A percentile compares a stretch with the other conserved stretches of the same genome.
phyloP scores from a whole-genome alignment of 2,797 vertebrate genomes.

The Lithobates sylvaticus region DNA sequence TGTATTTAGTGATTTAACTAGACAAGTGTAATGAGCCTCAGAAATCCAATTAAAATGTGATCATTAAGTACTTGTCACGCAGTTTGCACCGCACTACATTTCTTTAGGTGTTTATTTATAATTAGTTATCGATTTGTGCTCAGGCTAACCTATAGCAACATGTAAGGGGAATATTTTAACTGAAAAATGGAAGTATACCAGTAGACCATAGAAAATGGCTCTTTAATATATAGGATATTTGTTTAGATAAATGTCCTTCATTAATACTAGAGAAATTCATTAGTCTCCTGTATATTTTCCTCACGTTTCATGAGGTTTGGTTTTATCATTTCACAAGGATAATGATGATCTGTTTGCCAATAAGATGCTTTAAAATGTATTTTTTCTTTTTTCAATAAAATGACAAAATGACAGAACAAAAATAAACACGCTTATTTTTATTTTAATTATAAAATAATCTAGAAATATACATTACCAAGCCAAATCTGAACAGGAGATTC shows the following conservation, averaged over 20 bases:
- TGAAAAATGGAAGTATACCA: slow-evolving; percentile 28
- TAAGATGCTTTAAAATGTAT: too few species aligned
- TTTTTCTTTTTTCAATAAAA: too few species aligned
- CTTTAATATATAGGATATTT: slow-evolving; percentile 16
- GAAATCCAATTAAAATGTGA: slow-evolving; percentile 59
- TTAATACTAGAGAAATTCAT: neutral
- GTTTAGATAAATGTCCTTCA: neutral
- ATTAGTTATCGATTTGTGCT: slow-evolving; percentile 59
- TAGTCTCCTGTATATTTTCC: too few species aligned
- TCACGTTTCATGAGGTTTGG: too few species aligned
- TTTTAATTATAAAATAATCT: too few species aligned
- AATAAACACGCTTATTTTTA: too few species aligned
- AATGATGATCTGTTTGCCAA: too few species aligned
- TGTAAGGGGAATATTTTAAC: slow-evolving; percentile 8
- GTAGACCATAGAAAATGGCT: slow-evolving; percentile 1
- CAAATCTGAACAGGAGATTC: too few species aligned
- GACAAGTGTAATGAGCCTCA: slow-evolving; percentile 49
- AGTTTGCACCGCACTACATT: slow-evolving; percentile 39
- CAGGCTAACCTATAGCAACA: slow-evolving; percentile 29
- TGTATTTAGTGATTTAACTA: slow-evolving; percentile 46
- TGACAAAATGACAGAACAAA: too few species aligned
- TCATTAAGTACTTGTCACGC: slow-evolving; percentile 54
- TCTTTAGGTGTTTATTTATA: slow-evolving; percentile 58
- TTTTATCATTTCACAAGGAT: too few species aligned
- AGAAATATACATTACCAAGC: too few species aligned